These are phyloP conservation scores for Dermolepida albohirtum DNA, from an alignment of 2,888 invertebrate genomes.

Conservation along the genomic window DNA sequence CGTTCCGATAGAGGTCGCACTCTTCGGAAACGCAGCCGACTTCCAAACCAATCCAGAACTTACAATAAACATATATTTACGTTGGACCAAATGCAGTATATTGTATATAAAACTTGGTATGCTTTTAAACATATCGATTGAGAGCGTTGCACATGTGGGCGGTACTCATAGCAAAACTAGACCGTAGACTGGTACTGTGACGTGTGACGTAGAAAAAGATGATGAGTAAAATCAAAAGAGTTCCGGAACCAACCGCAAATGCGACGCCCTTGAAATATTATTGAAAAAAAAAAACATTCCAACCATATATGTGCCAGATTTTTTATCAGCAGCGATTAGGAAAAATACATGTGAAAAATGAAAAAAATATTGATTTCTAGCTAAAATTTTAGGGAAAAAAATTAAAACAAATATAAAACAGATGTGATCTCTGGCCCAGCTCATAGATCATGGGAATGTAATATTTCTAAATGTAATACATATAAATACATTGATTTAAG, in stretches of 20 bases:
- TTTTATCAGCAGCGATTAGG: constrained; percentile 67
- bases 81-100: constrained; percentile 58
- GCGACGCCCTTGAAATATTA: constrained; percentile 28
- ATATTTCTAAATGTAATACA: constrained; percentile 48
- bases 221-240: constrained; percentile 37
- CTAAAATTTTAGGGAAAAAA: constrained; percentile 35
- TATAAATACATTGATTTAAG: constrained; percentile 44
- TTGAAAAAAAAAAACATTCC: constrained; percentile 69
- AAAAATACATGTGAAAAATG: constrained; percentile 51
- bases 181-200: not conserved
- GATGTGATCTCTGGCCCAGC: constrained; percentile 49
- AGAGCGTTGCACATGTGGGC: constrained; percentile 34
- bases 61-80: constrained; percentile 60
- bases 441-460: constrained; percentile 46
- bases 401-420: constrained; percentile 37
- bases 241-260: constrained; percentile 4
- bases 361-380: constrained; percentile 54
- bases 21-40: constrained; percentile 25
- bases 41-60: constrained; percentile 64
- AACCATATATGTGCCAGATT: constrained; percentile 75
- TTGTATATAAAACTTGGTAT: constrained; percentile 56
- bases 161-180: not conserved
- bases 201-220: not conserved
- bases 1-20: constrained; percentile 17
- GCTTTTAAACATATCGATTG: constrained; percentile 58